Conservation (phyloP, 2,797 vertebrate species). For the Anguilla pacifica region DNA sequence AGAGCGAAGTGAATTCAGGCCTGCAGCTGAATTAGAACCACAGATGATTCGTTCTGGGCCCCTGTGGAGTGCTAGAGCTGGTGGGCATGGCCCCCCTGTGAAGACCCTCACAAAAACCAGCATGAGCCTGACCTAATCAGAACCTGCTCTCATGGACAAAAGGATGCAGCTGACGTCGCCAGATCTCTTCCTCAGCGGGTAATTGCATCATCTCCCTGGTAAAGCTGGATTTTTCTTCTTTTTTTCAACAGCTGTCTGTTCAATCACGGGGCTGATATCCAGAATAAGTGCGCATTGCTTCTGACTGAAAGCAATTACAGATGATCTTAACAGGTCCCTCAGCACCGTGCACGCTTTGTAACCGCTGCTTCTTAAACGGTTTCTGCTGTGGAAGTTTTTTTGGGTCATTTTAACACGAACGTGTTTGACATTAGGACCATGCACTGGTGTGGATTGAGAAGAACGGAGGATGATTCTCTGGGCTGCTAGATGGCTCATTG, state of each 20-base stretch:
- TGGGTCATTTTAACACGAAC: neutral
- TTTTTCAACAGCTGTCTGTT: conserved; percentile 1
- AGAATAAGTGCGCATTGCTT: neutral
- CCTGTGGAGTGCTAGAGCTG: neutral
- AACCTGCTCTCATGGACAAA: neutral
- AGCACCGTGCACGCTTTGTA: neutral
- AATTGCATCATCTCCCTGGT: conserved; percentile 2
- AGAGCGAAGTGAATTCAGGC: neutral
- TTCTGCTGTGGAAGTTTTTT: neutral
- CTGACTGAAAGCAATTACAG: neutral
- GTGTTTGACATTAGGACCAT: neutral
- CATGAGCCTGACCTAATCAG: neutral
- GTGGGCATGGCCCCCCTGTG: neutral
- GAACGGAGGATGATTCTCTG: neutral
- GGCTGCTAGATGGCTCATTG: neutral
- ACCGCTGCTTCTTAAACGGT: neutral
- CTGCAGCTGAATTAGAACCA: neutral
- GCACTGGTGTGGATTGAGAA: neutral
- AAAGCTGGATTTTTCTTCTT: neutral
- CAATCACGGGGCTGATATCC: neutral
- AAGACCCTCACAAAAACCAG: neutral
- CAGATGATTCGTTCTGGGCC: neutral
- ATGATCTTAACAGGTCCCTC: neutral
- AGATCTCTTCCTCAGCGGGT: conserved; percentile 20
- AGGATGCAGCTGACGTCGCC: neutral